Evolutionary conservation across 1,140 invertebrate genomes (phyloP).

Genomic region (Diplogasteroides magnus): DNA sequence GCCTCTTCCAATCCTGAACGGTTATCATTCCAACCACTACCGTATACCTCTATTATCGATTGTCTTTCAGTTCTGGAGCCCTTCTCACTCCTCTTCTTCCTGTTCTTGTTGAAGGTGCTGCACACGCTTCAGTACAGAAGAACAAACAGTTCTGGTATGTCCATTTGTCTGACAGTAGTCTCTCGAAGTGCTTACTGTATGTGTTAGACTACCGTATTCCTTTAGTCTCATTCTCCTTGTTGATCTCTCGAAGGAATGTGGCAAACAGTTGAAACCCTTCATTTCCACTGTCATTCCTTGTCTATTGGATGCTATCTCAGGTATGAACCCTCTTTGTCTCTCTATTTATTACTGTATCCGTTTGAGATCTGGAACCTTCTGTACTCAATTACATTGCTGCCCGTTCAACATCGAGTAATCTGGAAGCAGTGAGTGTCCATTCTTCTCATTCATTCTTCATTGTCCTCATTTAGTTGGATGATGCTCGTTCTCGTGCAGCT

Average conservation of each 20-base stretch:
- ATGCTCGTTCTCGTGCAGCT: slow-evolving; percentile 69
- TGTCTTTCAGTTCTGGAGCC: slow-evolving; percentile 60
- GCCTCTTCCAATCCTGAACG: slow-evolving; percentile 60
- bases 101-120: slow-evolving; percentile 71
- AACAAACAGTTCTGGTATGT: slow-evolving; percentile 6
- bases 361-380: slow-evolving; percentile 67
- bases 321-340: background rate
- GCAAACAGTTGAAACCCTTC: slow-evolving; percentile 71
- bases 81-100: slow-evolving; percentile 73
- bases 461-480: slow-evolving; percentile 64
- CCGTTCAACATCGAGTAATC: slow-evolving; percentile 63
- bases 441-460: slow-evolving; percentile 2
- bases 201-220: background rate
- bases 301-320: slow-evolving; percentile 74
- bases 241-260: slow-evolving; percentile 74
- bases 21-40: slow-evolving; percentile 72
- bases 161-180: too few species aligned
- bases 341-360: background rate
- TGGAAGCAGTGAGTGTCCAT: slow-evolving; percentile 20
- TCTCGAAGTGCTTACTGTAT: too few species aligned
- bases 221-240: slow-evolving; percentile 75
- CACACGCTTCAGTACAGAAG: slow-evolving; percentile 69
- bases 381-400: slow-evolving; percentile 74
- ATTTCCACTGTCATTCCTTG: slow-evolving; percentile 74
- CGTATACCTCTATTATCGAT: slow-evolving; percentile 59